These are phyloP conservation scores for Pontoporia blainvillei DNA, from an alignment of 2,113 vertebrate species.

Conservation along the genomic window DNA sequence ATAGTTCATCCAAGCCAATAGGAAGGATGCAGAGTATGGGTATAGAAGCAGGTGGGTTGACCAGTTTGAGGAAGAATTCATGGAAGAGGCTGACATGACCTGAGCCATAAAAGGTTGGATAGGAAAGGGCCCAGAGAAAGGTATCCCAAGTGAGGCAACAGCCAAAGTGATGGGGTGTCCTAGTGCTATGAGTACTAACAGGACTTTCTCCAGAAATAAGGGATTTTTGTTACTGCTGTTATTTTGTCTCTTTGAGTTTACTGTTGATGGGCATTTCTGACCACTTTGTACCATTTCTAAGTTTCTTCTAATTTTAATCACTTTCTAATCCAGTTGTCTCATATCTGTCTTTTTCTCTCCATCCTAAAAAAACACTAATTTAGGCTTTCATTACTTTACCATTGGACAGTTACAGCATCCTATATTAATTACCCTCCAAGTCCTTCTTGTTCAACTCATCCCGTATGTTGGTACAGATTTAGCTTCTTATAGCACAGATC, in stretches of 20 bases:
- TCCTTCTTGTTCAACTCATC: neutral
- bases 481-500: neutral
- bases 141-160: neutral
- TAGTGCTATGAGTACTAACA: neutral
- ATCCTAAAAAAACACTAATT: neutral
- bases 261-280: neutral
- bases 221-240: neutral
- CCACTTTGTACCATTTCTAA: neutral
- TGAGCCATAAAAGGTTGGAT: neutral
- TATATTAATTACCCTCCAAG: neutral
- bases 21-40: neutral
- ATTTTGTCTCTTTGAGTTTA: slow-evolving; percentile 2
- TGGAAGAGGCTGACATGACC: neutral
- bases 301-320: neutral
- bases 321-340: neutral
- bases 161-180: neutral
- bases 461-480: neutral
- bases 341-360: neutral
- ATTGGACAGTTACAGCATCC: neutral
- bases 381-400: neutral
- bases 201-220: neutral
- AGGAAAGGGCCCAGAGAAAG: neutral
- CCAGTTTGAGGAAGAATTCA: neutral
- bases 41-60: neutral
- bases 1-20: neutral